A percentile compares a stretch with the other conserved stretches of the same genome.
These are phyloP conservation scores for Noctuana brunneofusca DNA, from an alignment of 2,888 invertebrate genomes.

Conservation along the genomic window DNA sequence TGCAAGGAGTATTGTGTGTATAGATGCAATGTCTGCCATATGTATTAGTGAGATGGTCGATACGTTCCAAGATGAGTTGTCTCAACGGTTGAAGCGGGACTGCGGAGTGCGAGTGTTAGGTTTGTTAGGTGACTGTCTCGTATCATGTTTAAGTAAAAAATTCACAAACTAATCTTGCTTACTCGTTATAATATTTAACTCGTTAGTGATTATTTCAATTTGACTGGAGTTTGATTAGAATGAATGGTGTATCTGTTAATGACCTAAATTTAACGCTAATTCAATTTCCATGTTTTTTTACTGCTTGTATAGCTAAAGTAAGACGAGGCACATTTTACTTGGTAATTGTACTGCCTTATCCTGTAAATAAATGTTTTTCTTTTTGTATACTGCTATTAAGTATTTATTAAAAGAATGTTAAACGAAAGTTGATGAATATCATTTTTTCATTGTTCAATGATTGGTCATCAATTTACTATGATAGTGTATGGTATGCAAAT, in stretches of 20 bases:
- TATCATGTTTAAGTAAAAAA: slow-evolving; percentile 67
- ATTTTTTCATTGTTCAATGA: slow-evolving; percentile 81
- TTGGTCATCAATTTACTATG: slow-evolving; percentile 81
- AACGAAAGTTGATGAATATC: slow-evolving; percentile 78
- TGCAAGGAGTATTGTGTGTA: slow-evolving; percentile 43
- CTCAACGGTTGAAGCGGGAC: slow-evolving; percentile 13
- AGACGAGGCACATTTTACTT: slow-evolving; percentile 78
- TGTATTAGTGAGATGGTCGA: slow-evolving; percentile 77
- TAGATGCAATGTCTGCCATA: slow-evolving; percentile 73
- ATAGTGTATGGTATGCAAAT: slow-evolving; percentile 81
- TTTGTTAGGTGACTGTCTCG: slow-evolving; percentile 40
- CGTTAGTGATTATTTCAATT: slow-evolving; percentile 74
- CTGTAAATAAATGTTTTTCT: slow-evolving; percentile 82
- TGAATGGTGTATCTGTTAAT: slow-evolving; percentile 52
- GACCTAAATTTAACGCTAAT: slow-evolving; percentile 67
- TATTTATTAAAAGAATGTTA: slow-evolving; percentile 83
- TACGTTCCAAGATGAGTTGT: slow-evolving; percentile 58
- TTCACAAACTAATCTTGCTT: slow-evolving; percentile 82
- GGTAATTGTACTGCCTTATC: slow-evolving; percentile 81
- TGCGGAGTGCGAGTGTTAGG: slow-evolving; percentile 28
- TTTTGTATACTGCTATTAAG: slow-evolving; percentile 84
- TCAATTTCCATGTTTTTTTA: slow-evolving; percentile 75
- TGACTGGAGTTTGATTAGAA: slow-evolving; percentile 73
- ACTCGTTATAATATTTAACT: slow-evolving; percentile 77
- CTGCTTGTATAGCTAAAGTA: slow-evolving; percentile 80